A percentile compares a stretch with the other conserved stretches of the same genome.
Evolutionary conservation across 2,113 vertebrate species (phyloP).

Genomic region (Zootoca vivipara): DNA sequence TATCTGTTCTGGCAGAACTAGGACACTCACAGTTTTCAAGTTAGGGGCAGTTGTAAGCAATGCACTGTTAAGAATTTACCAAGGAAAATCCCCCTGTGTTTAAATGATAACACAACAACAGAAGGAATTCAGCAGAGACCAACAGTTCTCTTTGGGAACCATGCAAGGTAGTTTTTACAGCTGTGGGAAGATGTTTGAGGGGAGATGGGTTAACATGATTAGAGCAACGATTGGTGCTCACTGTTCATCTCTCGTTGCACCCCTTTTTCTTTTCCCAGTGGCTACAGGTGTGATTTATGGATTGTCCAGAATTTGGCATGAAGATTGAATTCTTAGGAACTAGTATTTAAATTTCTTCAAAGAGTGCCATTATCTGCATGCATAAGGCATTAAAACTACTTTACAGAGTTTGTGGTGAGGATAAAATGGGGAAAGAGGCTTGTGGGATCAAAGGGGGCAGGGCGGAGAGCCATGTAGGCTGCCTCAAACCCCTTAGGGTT

Average conservation of each 20-base stretch:
- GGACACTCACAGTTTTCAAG: background rate
- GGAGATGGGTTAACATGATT: background rate
- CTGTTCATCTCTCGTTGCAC: accelerated
- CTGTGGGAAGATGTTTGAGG: background rate
- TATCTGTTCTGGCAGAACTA: slow-evolving; percentile 29
- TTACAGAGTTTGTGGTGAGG: too few species aligned
- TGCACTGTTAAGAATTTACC: background rate
- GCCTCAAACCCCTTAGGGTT: too few species aligned
- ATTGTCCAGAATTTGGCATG: background rate
- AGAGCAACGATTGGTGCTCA: accelerated
- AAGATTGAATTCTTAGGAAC: background rate
- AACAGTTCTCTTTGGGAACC: background rate
- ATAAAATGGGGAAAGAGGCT: too few species aligned
- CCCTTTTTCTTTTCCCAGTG: background rate
- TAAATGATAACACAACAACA: background rate
- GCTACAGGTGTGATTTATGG: accelerated
- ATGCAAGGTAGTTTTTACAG: background rate
- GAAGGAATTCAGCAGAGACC: background rate
- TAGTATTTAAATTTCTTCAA: background rate
- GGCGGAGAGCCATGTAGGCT: too few species aligned
- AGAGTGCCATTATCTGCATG: background rate
- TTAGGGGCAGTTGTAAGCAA: slow-evolving; percentile 10
- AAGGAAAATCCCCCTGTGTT: background rate
- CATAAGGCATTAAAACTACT: too few species aligned
- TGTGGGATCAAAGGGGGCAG: too few species aligned